Conservation (phyloP, 2,888 invertebrate genomes). For the Rutpela maculata region DNA sequence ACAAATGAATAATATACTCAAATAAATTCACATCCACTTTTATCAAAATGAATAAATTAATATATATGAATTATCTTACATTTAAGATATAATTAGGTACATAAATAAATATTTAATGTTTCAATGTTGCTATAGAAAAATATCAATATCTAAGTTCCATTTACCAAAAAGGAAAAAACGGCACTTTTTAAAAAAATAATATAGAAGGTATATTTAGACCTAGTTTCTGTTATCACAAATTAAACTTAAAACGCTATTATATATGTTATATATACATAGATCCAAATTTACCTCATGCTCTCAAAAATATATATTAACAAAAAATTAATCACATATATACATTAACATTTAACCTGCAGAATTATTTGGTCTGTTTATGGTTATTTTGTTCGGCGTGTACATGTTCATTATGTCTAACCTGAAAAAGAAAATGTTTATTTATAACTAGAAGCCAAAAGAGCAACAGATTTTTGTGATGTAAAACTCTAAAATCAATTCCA, state of each 20-base stretch:
- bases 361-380: conserved; percentile 72
- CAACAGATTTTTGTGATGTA: background rate
- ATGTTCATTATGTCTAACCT: conserved; percentile 82
- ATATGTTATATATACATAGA: conserved; percentile 16
- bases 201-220: conserved; percentile 26
- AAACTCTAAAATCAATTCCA: background rate
- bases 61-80: background rate
- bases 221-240: conserved; percentile 36
- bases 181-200: conserved; percentile 13
- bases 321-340: conserved; percentile 8
- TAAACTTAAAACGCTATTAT: conserved; percentile 28
- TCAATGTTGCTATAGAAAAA: conserved; percentile 4
- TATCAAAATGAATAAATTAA: background rate
- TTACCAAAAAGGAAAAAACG: background rate
- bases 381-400: conserved; percentile 83
- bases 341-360: conserved; percentile 67
- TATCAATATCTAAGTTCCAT: background rate
- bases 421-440: conserved; percentile 65
- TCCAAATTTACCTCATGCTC: conserved; percentile 28
- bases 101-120: conserved; percentile 1
- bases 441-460: background rate
- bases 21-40: conserved; percentile 2
- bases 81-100: background rate
- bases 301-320: conserved; percentile 37
- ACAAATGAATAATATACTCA: conserved; percentile 4